Percentiles rank a stretch among this genome's conserved stretches.
phyloP scores from a whole-genome alignment of 2,113 vertebrate genomes.

The Leptosomus discolor region DNA sequence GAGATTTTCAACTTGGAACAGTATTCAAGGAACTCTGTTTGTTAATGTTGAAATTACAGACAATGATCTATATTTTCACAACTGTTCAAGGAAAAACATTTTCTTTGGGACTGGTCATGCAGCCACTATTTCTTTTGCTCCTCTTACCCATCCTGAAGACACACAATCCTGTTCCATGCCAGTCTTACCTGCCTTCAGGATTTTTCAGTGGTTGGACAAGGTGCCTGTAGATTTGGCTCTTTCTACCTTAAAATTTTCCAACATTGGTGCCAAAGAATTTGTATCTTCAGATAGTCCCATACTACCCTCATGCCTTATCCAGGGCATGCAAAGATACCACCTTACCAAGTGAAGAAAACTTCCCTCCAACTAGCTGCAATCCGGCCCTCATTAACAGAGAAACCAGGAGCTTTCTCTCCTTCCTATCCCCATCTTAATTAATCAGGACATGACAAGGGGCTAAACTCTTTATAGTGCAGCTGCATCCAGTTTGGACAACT shows the following conservation, averaged over 20 bases:
- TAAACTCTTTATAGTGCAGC: neutral
- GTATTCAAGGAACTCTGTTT: neutral
- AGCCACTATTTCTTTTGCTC: neutral
- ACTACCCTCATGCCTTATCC: rapidly evolving
- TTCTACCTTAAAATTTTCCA: neutral
- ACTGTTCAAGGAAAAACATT: neutral
- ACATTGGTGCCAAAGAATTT: neutral
- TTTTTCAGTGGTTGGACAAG: neutral
- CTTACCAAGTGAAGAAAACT: neutral
- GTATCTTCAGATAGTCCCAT: neutral
- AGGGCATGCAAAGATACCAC: neutral
- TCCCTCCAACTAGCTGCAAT: neutral
- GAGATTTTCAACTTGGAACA: neutral
- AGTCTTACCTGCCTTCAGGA: neutral
- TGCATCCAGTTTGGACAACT: neutral
- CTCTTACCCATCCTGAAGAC: neutral
- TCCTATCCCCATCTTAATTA: neutral
- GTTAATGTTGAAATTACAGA: neutral
- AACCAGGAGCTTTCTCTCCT: neutral
- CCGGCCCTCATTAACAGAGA: neutral
- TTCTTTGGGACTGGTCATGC: neutral
- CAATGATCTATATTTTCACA: neutral
- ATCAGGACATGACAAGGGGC: neutral
- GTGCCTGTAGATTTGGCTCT: neutral
- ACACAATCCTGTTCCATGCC: rapidly evolving